A percentile compares a stretch with the other conserved stretches of the same genome.
These are phyloP conservation scores for Atlantisia rogersi DNA, from an alignment of 2,113 vertebrate genomes.

Conservation along the genomic window DNA sequence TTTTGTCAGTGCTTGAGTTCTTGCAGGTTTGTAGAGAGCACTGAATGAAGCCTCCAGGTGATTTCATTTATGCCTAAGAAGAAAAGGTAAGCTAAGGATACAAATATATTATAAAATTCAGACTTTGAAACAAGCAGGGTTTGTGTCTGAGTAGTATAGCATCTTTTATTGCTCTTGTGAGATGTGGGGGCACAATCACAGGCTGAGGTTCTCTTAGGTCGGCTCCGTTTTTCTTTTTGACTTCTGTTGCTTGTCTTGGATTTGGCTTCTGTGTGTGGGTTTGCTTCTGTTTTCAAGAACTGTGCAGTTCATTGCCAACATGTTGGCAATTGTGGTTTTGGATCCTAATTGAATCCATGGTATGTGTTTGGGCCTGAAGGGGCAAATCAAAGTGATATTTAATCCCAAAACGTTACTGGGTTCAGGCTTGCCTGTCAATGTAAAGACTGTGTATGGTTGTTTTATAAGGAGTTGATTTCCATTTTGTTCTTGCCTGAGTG, in stretches of 20 bases:
- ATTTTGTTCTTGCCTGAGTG: neutral
- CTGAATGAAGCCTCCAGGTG: neutral
- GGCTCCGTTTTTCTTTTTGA: neutral
- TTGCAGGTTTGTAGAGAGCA: neutral
- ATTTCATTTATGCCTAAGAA: neutral
- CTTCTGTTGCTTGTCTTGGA: neutral
- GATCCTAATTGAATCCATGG: neutral
- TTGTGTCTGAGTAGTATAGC: neutral
- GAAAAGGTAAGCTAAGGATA: neutral
- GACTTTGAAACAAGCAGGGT: neutral
- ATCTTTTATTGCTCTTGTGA: neutral
- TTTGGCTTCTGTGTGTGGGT: neutral
- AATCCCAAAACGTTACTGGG: neutral
- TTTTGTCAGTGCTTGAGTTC: neutral
- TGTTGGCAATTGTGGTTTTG: neutral
- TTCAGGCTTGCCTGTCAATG: neutral
- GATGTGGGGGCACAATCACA: neutral
- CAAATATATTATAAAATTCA: neutral
- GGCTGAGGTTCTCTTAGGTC: rapidly evolving
- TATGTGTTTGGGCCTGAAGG: neutral
- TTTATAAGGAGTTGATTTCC: slow-evolving; percentile 6
- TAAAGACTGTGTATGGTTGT: neutral
- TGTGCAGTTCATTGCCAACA: neutral
- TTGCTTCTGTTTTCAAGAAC: neutral
- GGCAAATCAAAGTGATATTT: neutral